Percentiles rank a stretch among this genome's conserved stretches.
These are phyloP conservation scores for Eledona agricola DNA, from an alignment of 2,888 invertebrate genomes.

Conservation along the genomic window DNA sequence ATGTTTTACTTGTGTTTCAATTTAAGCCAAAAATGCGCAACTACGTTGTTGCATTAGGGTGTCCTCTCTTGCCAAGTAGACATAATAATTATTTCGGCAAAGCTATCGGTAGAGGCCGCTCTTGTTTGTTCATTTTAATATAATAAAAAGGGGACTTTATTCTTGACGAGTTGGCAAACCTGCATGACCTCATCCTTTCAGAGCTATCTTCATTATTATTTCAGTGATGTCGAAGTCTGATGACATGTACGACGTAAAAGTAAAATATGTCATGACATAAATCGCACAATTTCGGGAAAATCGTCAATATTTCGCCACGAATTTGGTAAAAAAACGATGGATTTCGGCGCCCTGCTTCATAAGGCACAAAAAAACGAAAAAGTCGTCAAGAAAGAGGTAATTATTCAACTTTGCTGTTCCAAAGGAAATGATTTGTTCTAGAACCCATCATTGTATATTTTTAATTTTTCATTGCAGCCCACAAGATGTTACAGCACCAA, in stretches of 20 bases:
- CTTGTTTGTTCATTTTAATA: no score
- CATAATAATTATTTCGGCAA: no score
- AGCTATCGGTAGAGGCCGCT: no score
- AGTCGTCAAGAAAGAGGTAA: conserved; percentile 54
- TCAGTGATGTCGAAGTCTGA: conserved; percentile 32
- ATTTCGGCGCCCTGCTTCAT: conserved; percentile 70
- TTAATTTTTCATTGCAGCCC: conserved; percentile 53
- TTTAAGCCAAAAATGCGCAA: no score
- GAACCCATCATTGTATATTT: conserved; percentile 4
- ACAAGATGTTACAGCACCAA: conserved; percentile 78
- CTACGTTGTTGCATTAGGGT: no score
- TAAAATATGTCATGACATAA: conserved; percentile 45
- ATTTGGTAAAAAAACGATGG: conserved; percentile 61
- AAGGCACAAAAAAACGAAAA: conserved; percentile 70
- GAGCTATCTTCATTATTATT: conserved; percentile 19
- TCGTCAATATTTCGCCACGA: conserved; percentile 15
- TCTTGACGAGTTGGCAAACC: no score
- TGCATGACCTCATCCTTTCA: no score
- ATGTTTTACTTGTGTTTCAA: no score
- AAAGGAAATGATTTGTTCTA: conserved; percentile 22
- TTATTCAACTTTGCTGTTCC: conserved; percentile 21
- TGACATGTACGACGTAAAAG: conserved; percentile 47
- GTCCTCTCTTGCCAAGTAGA: no score
- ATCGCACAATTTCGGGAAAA: conserved; percentile 12
- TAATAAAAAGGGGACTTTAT: no score